Base-by-base conservation (phyloP, 2,888 invertebrate genomes). In the Reticulitermes lucifugus region DNA sequence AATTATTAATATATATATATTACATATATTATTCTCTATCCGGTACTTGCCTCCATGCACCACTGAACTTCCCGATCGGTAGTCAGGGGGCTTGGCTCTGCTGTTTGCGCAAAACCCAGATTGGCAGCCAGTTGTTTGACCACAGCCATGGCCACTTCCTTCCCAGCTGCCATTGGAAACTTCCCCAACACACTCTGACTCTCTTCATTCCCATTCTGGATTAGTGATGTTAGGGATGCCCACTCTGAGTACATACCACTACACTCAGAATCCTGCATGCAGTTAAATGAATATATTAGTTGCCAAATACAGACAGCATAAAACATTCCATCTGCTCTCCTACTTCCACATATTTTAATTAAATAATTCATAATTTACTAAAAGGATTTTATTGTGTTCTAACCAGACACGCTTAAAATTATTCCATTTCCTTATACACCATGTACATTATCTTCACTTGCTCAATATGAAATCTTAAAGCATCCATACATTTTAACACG, bases 211-310 rank as follows among this genome's bases (percentile, higher is more conserved):
- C 94, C 94, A 87, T 94, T 94, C 89, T 95, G 95, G 89, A 95
- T 92, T 83, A 92, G 88, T 86, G 92, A 91, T 87, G 94, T 94
- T 89, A 96, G 91, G 84, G 96, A 96, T 88, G 96, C 95, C 96
- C 96, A 96, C 92, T 96, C 96, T 89, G 95, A 94, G 92, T 96
- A 96, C 96, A 96, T 96, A 89, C 94, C 95, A 91, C 93, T 93
- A 90, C 93, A 93, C 90, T 93, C 93, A 90, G 92, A 92, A 91
- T 91, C 94, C 93, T 95, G 92, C 55, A 18, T 12, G 14, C 18
- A 12, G 14, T 55, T 18, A 55, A 18, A 55, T 18, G 55, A 18
- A 18, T 18, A 55, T 18, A 14, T 18, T 12, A 18, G 14, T 18
- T 55, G 55, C 18, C 18, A 18, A 9, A 18, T 55, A 12, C 14